Evolutionary conservation across 2,888 invertebrate genomes (phyloP).

Genomic region (Drosophila kanekoi): DNA sequence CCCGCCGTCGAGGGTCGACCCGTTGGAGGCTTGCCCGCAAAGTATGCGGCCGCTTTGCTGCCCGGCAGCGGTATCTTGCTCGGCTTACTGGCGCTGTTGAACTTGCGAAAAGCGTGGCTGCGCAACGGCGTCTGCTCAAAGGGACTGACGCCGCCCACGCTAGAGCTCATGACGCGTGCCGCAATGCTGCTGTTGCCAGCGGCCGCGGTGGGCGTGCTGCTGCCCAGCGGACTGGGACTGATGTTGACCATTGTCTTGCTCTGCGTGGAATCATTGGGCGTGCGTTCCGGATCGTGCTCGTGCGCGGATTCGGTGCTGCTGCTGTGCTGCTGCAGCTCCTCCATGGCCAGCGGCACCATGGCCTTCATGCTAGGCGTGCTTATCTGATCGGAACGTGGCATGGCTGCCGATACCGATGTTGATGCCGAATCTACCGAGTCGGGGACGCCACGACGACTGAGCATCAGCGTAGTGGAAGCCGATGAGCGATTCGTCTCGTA

Average conservation of each 20-base stretch:
- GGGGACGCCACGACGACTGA: constrained; percentile 79
- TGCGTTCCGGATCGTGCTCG: constrained; percentile 84
- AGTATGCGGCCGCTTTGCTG: constrained; percentile 85
- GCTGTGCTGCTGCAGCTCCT: constrained; percentile 86
- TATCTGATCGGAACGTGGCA: constrained; percentile 82
- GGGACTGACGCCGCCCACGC: constrained; percentile 79
- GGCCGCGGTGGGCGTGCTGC: constrained; percentile 53
- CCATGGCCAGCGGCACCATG: constrained; percentile 87
- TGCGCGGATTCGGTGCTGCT: constrained; percentile 89
- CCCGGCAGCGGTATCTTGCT: constrained; percentile 90
- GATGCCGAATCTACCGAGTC: constrained; percentile 64
- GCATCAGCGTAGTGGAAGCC: constrained; percentile 81
- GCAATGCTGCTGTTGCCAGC: constrained; percentile 50
- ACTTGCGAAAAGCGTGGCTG: constrained; percentile 68
- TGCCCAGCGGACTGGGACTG: constrained; percentile 59
- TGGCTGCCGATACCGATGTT: constrained; percentile 48
- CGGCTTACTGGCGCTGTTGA: constrained; percentile 86
- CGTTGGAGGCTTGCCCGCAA: constrained; percentile 88
- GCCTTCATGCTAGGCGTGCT: constrained; percentile 87
- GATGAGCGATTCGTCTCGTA: constrained; percentile 83
- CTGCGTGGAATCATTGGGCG: constrained; percentile 55
- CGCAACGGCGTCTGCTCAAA: constrained; percentile 70
- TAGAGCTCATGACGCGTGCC: constrained; percentile 79
- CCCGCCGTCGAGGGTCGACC: constrained; percentile 79
- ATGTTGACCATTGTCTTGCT: constrained; percentile 58